Conservation (phyloP, 2,888 invertebrate species). For the Mimas tiliae region DNA sequence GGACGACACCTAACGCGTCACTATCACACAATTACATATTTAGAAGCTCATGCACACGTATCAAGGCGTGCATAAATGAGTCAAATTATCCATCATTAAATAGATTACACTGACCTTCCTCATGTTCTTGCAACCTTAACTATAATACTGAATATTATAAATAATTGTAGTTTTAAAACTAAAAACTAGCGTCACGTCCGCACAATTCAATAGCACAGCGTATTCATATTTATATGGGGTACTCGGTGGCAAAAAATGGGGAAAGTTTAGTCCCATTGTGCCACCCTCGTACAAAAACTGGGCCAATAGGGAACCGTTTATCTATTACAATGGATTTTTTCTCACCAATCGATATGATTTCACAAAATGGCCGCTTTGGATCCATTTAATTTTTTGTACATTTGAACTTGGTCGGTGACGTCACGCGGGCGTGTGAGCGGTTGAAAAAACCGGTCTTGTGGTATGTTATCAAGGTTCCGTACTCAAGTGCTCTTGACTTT, state of each 20-base stretch:
- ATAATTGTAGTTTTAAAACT: conserved; percentile 33
- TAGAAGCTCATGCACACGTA: neutral
- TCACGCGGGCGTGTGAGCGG: conserved; percentile 21
- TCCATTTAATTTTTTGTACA: conserved; percentile 44
- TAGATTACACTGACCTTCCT: conserved; percentile 5
- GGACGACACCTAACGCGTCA: too few relatives aligned
- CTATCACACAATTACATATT: too few relatives aligned
- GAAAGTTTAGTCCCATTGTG: conserved; percentile 71
- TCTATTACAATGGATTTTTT: conserved; percentile 76
- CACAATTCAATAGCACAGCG: conserved; percentile 54
- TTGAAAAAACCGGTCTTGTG: conserved; percentile 25
- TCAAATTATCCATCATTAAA: neutral
- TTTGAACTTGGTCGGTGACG: conserved; percentile 42
- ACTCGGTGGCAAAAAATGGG: conserved; percentile 64
- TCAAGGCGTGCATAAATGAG: neutral
- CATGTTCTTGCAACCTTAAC: neutral
- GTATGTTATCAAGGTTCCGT: conserved; percentile 23
- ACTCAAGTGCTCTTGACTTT: neutral
- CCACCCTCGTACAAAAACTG: conserved; percentile 77
- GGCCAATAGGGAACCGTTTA: conserved; percentile 77
- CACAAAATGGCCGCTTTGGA: conserved; percentile 74
- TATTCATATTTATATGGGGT: conserved; percentile 69
- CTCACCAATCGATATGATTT: conserved; percentile 77
- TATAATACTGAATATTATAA: conserved; percentile 30
- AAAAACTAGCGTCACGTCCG: conserved; percentile 45